Percentiles rank a stretch among this genome's conserved stretches.
phyloP scores from a whole-genome alignment of 2,113 vertebrate species.

The Stigmatopora nigra region DNA sequence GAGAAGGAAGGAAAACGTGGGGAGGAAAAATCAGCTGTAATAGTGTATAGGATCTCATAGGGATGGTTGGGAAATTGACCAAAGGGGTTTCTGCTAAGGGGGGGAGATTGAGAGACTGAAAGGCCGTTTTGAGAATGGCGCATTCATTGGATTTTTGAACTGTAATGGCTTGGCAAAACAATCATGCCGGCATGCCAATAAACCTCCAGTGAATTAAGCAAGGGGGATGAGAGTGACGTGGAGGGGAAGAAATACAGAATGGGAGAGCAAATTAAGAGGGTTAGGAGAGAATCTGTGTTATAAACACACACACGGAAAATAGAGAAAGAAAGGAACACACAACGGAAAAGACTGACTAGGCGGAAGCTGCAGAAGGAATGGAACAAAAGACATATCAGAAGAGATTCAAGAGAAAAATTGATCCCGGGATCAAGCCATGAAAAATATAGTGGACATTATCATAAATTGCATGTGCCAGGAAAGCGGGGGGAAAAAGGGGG shows the following conservation, averaged over 20 bases:
- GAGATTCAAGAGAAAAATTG: slow-evolving; percentile 46
- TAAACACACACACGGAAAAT: slow-evolving; percentile 44
- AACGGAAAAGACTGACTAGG: slow-evolving; percentile 44
- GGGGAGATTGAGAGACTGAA: slow-evolving; percentile 39
- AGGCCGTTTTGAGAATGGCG: slow-evolving; percentile 54
- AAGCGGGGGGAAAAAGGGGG: slow-evolving; percentile 12
- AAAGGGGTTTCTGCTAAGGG: slow-evolving; percentile 29
- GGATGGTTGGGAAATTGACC: slow-evolving; percentile 14
- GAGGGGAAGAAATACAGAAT: slow-evolving; percentile 19
- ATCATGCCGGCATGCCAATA: slow-evolving; percentile 60
- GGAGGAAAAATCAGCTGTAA: slow-evolving; percentile 16
- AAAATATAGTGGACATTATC: slow-evolving; percentile 29
- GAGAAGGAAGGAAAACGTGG: slow-evolving; percentile 1
- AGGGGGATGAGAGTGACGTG: slow-evolving; percentile 42
- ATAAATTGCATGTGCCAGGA: slow-evolving; percentile 15
- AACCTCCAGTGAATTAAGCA: slow-evolving; percentile 62
- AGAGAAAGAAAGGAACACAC: slow-evolving; percentile 34
- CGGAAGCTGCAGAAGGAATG: slow-evolving; percentile 46
- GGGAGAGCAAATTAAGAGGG: slow-evolving; percentile 34
- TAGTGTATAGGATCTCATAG: slow-evolving; percentile 15
- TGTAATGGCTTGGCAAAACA: slow-evolving; percentile 68
- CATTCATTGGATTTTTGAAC: slow-evolving; percentile 67
- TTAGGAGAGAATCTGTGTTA: slow-evolving; percentile 33
- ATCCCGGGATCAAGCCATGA: slow-evolving; percentile 34
- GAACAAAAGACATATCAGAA: slow-evolving; percentile 34